Base-by-base conservation (phyloP, 2,888 invertebrate genomes). In the Caenorhabditis becei region DNA sequence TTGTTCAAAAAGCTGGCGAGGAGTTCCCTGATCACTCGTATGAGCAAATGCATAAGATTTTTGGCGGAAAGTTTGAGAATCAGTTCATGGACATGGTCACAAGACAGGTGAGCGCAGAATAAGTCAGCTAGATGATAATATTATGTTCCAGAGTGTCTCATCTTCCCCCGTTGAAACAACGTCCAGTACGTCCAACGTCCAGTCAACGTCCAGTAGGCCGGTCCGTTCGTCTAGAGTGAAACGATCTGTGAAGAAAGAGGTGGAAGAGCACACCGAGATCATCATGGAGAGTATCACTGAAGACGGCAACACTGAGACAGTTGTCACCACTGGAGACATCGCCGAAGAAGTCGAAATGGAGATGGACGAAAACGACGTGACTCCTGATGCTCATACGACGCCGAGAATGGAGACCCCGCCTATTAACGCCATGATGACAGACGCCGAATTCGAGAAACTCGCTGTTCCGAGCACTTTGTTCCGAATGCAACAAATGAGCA, bases 401-500 rank as follows among this genome's bases (percentile, higher is more conserved):
- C 18, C 18, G 16, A 32, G 69, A 20, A 14, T 44, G 5, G 24
- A 11, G 0, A 71, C 78, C 2, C 78, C 71, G 28, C 61, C 53
- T n/a, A 66, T 70, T 11, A 59, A 44, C 26, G 37, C 77, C 2
- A 23, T 41, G 23, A 71, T 61, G 66, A 71, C 71, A 0, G 78
- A 78, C n/a, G 66, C 44, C 2, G 62, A 71, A 14, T 32, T 78
- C 24, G 71, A 72, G n/a, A 26, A 61, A 1, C 32, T 62, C 2
- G 65, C 35, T 0, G 32, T 79, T 23, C 61, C 78, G 8, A 37
- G 20, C 16, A 79, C 78, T 3, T 16, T 61, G 1, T 14, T 18
- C 4, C 54, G 79, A 11, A 63, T 79, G 58, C 56, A 72, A 20
- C 62, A 72, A 11, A 61, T 75, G 67, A 61, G 61, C 23, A 66